Base-by-base conservation (phyloP, 37 sponge, comb jelly and placozoan species). In the Ianthella basta region DNA sequence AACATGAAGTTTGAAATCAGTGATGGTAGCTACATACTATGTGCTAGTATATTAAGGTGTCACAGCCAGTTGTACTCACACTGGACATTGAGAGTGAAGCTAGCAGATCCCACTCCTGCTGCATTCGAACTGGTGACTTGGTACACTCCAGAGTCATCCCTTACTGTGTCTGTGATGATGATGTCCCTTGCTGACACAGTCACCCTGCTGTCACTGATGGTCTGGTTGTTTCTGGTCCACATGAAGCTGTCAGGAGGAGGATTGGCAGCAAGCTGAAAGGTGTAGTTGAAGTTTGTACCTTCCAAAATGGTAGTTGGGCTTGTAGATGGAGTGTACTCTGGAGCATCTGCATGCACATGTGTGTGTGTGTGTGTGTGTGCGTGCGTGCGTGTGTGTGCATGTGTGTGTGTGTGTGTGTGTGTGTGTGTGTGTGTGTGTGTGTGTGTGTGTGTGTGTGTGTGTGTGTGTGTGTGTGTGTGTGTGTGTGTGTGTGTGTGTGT, bases 11-110 rank as follows among this genome's bases (percentile, higher is more conserved):
- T 10, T 44, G 50, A 44, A 8, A 44, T 44, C n/a, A n/a, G n/a
- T n/a, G n/a, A n/a, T n/a, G n/a, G n/a, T n/a, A n/a, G n/a, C n/a
- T n/a, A n/a, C n/a, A n/a, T n/a, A n/a, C n/a, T n/a, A n/a, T n/a
- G n/a, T n/a, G n/a, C n/a, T n/a, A n/a, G n/a, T n/a, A n/a, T n/a
- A n/a, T n/a, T n/a, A n/a, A n/a, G n/a, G n/a, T n/a, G n/a, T n/a
- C 50, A 44, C 50, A 8, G 50, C 50, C 3, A 44, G 3, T 3
- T 10, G 33, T 30, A 69, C 70, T 69, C 70, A 69, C 70, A 69
- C 34, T 69, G 70, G 10, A 69, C 70, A 69, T 69, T 33, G 33
- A 69, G 33, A 34, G 70, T 69, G 70, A 69, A 69, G 70, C 27
- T 69, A 33, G 35, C 70, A 4, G 33, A 6, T 18, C 18, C 70